Conservation (phyloP, 2,113 vertebrate genomes). For the Clupea harengus region DNA sequence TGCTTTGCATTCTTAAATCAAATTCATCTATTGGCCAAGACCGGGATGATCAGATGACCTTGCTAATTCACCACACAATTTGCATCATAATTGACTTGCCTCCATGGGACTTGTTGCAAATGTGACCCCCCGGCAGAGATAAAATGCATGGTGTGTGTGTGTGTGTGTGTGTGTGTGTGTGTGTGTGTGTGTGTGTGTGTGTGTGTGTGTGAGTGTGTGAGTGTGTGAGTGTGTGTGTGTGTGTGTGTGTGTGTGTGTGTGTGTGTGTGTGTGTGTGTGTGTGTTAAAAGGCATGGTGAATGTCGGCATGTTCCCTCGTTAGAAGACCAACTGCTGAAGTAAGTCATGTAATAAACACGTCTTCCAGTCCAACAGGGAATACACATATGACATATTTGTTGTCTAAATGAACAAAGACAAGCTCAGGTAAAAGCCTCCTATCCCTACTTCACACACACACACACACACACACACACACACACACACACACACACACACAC, state of each 20-base stretch:
- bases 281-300: not conserved
- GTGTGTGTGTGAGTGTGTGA: not conserved
- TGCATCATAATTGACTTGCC: conserved; percentile 21
- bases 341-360: not conserved
- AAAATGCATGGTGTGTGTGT: not conserved
- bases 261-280: not conserved
- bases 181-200: not conserved
- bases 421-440: not conserved
- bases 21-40: conserved; percentile 4
- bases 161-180: not conserved
- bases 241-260: not conserved
- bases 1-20: not conserved
- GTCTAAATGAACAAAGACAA: not conserved
- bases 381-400: not conserved
- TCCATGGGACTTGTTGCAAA: not conserved
- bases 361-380: not conserved
- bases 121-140: not conserved
- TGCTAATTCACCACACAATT: conserved; percentile 16
- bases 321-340: not conserved
- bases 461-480: not conserved
- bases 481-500: no score
- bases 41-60: conserved; percentile 8
- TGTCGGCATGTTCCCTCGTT: not conserved
- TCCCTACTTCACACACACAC: not conserved
- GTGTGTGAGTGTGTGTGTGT: not conserved